Conservation (phyloP, 1,140 invertebrate species). For the Tachypleus tridentatus region DNA sequence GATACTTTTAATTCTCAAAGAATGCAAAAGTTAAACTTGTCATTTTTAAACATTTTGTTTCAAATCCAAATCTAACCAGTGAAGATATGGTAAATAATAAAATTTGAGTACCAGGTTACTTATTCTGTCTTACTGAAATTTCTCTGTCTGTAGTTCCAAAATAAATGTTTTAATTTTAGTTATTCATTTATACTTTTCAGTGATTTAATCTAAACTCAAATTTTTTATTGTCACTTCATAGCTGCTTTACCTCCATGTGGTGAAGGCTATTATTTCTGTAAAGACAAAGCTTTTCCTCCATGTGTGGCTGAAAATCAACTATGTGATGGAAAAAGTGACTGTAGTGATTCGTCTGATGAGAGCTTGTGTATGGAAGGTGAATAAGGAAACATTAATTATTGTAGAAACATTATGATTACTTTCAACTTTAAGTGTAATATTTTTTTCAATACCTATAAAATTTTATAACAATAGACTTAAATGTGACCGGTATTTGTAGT, state of each 20-base stretch:
- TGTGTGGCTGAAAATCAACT: constrained; percentile 16
- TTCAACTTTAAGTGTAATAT: neutral
- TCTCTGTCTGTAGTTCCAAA: too few species aligned
- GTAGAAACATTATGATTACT: neutral
- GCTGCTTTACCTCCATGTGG: constrained; percentile 9
- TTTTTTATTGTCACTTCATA: constrained; percentile 6
- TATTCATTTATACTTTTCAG: neutral
- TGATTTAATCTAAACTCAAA: neutral
- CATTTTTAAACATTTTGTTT: too few species aligned
- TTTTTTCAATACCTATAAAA: neutral
- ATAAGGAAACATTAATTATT: constrained; percentile 1
- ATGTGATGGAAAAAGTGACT: constrained; percentile 21
- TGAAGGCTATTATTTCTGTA: constrained; percentile 16
- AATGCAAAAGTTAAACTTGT: too few species aligned
- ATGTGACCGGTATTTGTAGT: too few species aligned
- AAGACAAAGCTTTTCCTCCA: constrained; percentile 4
- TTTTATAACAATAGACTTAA: too few species aligned
- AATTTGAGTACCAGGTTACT: too few species aligned
- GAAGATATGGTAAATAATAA: too few species aligned
- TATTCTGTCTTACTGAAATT: too few species aligned
- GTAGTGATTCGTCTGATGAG: constrained; percentile 23
- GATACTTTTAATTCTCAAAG: too few species aligned
- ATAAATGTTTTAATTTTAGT: neutral
- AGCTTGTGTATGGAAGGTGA: constrained; percentile 4
- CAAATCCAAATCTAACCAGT: too few species aligned